phyloP scores from a whole-genome alignment of 2,888 invertebrate species.

The Nasonia oneida region DNA sequence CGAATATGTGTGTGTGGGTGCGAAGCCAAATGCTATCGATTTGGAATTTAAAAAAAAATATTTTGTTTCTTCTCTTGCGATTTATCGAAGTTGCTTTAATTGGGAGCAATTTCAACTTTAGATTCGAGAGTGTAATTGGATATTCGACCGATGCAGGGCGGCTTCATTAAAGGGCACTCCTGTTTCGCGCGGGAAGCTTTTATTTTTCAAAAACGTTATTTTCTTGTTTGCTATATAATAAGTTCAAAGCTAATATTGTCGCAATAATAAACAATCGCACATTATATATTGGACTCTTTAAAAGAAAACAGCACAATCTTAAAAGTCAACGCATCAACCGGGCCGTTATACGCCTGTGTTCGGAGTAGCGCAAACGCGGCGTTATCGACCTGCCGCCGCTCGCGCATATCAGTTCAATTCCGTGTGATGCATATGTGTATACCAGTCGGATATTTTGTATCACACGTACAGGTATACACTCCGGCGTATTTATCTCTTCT shows the following conservation, averaged over 20 bases:
- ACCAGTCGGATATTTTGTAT: slow-evolving; percentile 2
- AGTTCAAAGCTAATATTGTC: too few species aligned
- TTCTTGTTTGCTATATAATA: too few species aligned
- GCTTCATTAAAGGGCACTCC: not conserved
- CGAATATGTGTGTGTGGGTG: slow-evolving; percentile 62
- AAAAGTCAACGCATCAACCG: too few species aligned
- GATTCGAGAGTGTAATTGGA: too few species aligned
- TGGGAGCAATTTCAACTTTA: too few species aligned
- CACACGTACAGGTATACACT: not conserved
- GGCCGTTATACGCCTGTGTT: not conserved
- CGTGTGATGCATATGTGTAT: not conserved
- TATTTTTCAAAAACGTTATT: not conserved
- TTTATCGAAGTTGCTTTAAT: too few species aligned
- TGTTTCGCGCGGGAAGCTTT: too few species aligned
- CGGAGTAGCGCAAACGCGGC: slow-evolving; percentile 75
- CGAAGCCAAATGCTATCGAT: slow-evolving; percentile 56
- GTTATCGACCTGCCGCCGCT: slow-evolving; percentile 73
- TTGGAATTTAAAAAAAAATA: slow-evolving; percentile 33
- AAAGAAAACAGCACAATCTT: too few species aligned
- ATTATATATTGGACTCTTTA: too few species aligned
- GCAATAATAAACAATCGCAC: too few species aligned
- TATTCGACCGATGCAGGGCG: not conserved
- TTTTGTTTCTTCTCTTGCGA: slow-evolving; percentile 12
- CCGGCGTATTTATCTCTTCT: not conserved
- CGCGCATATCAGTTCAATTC: slow-evolving; percentile 27